These are phyloP conservation scores for Ischnura elegans DNA, from an alignment of 2,888 invertebrate genomes.

Conservation along the genomic window DNA sequence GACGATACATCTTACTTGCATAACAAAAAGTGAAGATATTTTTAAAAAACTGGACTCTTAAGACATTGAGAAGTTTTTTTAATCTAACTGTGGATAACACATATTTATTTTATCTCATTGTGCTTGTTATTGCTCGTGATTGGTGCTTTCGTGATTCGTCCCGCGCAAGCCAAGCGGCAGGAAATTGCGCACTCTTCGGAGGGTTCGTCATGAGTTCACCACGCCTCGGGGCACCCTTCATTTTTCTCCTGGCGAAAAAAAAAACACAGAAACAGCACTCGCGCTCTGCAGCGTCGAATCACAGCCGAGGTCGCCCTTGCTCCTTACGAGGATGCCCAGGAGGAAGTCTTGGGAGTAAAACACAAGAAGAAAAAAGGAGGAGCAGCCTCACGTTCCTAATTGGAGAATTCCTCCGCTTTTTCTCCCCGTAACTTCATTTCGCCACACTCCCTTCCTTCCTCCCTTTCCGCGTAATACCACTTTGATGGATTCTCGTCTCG, in stretches of 20 bases:
- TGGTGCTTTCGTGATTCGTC: neutral
- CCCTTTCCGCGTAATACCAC: neutral
- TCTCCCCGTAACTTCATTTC: neutral
- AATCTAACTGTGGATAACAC: too few relatives aligned
- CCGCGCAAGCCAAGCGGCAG: neutral
- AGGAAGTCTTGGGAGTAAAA: neutral
- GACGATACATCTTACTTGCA: too few relatives aligned
- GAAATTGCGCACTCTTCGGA: neutral
- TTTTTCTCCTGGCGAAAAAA: neutral
- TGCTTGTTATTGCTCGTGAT: too few relatives aligned
- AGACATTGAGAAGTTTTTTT: too few relatives aligned
- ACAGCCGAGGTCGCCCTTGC: neutral
- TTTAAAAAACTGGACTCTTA: too few relatives aligned
- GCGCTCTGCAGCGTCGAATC: neutral
- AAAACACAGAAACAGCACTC: neutral
- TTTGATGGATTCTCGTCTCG: neutral
- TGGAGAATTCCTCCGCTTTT: neutral
- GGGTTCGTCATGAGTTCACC: constrained; percentile 42
- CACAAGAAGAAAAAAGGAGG: neutral
- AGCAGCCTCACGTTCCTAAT: neutral
- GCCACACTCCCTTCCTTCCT: neutral
- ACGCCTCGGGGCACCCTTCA: constrained; percentile 1
- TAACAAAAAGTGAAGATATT: too few relatives aligned
- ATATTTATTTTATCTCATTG: neutral
- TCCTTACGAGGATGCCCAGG: neutral